These are phyloP conservation scores for Sinocyclocheilus anshuiensis DNA, from an alignment of 2,113 vertebrate species.

Conservation along the genomic window DNA sequence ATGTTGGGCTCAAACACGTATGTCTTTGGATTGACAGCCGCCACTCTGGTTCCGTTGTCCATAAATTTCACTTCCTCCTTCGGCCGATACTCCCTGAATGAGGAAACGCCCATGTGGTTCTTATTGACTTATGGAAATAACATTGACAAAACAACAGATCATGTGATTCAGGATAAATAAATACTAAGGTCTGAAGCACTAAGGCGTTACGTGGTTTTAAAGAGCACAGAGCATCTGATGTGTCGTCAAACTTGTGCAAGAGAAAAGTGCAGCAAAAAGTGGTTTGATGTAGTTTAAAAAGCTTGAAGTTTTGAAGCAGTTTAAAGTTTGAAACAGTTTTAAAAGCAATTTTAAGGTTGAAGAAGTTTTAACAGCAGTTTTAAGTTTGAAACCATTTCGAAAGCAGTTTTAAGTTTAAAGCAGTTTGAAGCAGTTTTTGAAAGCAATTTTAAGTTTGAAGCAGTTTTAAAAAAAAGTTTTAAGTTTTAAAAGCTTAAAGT, in stretches of 20 bases:
- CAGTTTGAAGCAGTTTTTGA: too few relatives aligned
- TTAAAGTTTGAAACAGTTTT: too few relatives aligned
- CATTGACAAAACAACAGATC: background rate
- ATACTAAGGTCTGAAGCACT: background rate
- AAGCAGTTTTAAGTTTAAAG: too few relatives aligned
- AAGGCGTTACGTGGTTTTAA: background rate
- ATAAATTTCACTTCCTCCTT: constrained; percentile 84
- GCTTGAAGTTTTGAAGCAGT: too few relatives aligned
- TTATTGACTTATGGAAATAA: background rate
- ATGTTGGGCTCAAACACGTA: constrained; percentile 86
- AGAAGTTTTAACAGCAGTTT: too few relatives aligned
- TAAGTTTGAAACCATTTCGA: too few relatives aligned
- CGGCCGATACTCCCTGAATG: constrained; percentile 84
- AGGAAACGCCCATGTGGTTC: background rate
- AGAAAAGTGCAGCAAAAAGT: background rate
- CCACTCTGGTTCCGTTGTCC: constrained; percentile 87
- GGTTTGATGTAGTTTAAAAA: too few relatives aligned
- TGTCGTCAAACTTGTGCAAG: background rate
- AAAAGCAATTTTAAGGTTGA: too few relatives aligned
- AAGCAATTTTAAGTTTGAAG: too few relatives aligned
- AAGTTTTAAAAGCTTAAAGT: too few relatives aligned
- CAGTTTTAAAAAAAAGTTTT: too few relatives aligned
- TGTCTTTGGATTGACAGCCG: constrained; percentile 86
- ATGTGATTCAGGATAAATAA: background rate
- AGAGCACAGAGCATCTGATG: background rate